Conservation (phyloP, 2,113 vertebrate species). For the Monarcha castaneiventris region DNA sequence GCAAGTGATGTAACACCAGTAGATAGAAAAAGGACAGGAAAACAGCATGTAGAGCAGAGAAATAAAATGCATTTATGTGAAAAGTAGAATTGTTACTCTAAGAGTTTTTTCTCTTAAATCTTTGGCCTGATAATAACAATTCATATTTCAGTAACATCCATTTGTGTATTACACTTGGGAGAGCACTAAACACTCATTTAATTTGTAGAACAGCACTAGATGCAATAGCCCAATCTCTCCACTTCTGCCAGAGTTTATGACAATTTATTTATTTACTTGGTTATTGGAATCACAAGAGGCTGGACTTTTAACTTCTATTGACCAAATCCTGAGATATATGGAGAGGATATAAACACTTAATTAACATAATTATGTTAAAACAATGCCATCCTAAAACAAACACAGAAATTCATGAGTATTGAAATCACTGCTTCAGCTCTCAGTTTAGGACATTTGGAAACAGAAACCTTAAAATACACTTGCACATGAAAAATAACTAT, state of each 20-base stretch:
- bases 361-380: background rate
- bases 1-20: conserved; percentile 12
- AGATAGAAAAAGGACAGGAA: background rate
- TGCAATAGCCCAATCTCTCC: background rate
- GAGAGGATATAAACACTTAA: background rate
- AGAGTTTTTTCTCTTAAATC: background rate
- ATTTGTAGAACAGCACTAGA: conserved; percentile 1
- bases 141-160: conserved; percentile 16
- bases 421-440: background rate
- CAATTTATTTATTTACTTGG: background rate
- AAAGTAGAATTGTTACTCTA: background rate
- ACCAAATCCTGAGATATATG: background rate
- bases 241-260: background rate
- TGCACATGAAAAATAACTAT: background rate
- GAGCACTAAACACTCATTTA: conserved; percentile 6
- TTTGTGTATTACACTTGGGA: conserved; percentile 11
- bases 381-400: background rate
- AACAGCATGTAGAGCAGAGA: background rate
- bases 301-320: background rate
- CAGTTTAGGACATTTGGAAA: background rate
- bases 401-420: background rate
- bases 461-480: background rate
- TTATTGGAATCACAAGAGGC: background rate
- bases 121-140: background rate
- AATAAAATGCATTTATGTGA: background rate